Percentiles rank a stretch among this genome's conserved stretches.
These are phyloP conservation scores for Epistrophe grossulariae DNA, from an alignment of 2,888 invertebrate genomes.

Conservation along the genomic window DNA sequence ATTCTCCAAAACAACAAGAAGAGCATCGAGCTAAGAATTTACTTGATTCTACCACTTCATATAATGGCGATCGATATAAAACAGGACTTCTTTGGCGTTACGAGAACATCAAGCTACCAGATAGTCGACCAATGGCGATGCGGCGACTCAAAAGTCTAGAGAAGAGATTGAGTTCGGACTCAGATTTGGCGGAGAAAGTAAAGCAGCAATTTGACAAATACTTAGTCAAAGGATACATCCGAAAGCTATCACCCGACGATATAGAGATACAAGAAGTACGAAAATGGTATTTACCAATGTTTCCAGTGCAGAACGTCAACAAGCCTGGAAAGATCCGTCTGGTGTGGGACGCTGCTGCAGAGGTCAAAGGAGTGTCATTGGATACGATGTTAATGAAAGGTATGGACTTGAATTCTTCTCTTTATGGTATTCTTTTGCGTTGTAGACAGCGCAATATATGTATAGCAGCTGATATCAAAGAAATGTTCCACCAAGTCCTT, in stretches of 20 bases:
- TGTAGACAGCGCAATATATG: background rate
- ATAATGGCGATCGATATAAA: background rate
- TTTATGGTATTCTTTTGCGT: constrained; percentile 7
- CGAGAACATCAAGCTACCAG: background rate
- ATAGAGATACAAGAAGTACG: background rate
- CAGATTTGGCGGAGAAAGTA: constrained; percentile 1
- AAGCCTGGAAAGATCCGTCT: background rate
- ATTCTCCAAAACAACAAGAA: background rate
- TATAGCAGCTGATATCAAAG: background rate
- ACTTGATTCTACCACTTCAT: background rate
- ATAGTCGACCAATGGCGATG: background rate
- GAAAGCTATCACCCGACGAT: background rate
- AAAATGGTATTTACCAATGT: constrained; percentile 5
- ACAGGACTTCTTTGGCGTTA: constrained; percentile 11
- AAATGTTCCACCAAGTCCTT: constrained; percentile 1
- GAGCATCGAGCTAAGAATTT: background rate
- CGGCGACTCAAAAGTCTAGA: background rate
- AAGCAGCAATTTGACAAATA: background rate
- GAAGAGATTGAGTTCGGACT: background rate
- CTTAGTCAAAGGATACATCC: background rate
- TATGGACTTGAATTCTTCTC: constrained; percentile 4
- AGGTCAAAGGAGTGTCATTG: background rate
- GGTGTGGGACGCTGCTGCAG: background rate
- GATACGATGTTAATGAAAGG: constrained; percentile 2
- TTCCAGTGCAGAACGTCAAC: background rate